These are phyloP conservation scores for Maconellicoccus hirsutus DNA, from an alignment of 1,140 invertebrate genomes.

Conservation along the genomic window DNA sequence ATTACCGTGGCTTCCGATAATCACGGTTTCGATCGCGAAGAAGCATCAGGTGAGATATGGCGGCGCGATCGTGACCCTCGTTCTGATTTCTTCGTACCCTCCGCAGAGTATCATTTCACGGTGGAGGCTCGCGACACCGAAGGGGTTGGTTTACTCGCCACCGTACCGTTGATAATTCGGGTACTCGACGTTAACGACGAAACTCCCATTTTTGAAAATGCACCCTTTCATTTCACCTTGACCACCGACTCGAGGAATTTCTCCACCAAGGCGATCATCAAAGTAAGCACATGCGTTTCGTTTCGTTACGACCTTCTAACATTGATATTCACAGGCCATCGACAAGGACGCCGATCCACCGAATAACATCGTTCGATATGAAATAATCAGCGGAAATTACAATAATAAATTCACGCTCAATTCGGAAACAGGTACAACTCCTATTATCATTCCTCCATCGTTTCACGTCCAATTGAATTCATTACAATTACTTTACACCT, in stretches of 20 bases:
- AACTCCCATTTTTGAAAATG: slow-evolving; percentile 64
- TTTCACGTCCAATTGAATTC: background rate
- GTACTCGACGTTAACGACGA: slow-evolving; percentile 80
- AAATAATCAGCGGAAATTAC: slow-evolving; percentile 65
- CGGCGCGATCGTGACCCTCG: too few relatives aligned
- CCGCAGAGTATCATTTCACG: slow-evolving; percentile 53
- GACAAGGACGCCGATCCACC: slow-evolving; percentile 73
- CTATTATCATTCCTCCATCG: background rate
- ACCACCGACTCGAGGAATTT: slow-evolving; percentile 58
- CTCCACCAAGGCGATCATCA: slow-evolving; percentile 54
- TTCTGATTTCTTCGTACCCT: slow-evolving; percentile 8
- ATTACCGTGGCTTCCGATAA: slow-evolving; percentile 64
- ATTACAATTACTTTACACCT: background rate
- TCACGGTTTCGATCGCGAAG: slow-evolving; percentile 70
- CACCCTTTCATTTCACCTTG: slow-evolving; percentile 68
- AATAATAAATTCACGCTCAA: slow-evolving; percentile 68
- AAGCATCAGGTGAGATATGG: slow-evolving; percentile 41
- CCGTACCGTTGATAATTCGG: slow-evolving; percentile 57
- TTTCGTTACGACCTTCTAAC: too few relatives aligned
- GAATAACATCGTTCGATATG: slow-evolving; percentile 75
- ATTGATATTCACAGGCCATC: slow-evolving; percentile 42
- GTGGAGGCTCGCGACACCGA: slow-evolving; percentile 77
- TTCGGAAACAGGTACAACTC: slow-evolving; percentile 59
- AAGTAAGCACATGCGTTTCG: slow-evolving; percentile 35
- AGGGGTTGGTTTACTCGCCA: slow-evolving; percentile 60